Evolutionary conservation across 2,113 vertebrate genomes (phyloP), one percentile per base, ranked within the genome.

Genomic region (Phylloscopus trochiloides): DNA sequence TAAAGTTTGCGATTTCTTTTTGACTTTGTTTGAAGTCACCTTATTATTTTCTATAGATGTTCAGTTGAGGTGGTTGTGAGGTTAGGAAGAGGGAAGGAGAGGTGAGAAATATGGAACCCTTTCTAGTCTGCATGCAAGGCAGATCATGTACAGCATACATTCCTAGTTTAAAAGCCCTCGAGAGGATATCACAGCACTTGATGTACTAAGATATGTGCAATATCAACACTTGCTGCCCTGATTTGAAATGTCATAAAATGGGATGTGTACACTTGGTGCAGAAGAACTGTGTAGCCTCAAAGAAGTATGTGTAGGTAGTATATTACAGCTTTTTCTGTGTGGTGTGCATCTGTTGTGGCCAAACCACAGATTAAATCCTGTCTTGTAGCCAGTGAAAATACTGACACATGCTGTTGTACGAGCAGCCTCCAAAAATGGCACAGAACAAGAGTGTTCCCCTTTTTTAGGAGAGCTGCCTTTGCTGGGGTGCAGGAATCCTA

Each of bases 91-190:
- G 34, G 29, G 31, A 70, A 92, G 32, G 75, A 92, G 82, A 88
- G 67, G 59, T 85, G 50, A 96, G 86, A 81, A 86, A 73, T 42
- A 29, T 36, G 45, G 92, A 88, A 66, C 34, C 38, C 94, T 95
- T 97, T 88, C 88, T 89, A 54, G 84, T 61, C 58, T 93, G 84
- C 57, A 67, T 89, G 94, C 70, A 76, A 96, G 90, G 71, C 63
- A 93, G 66, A 73, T 90, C 45, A 68, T n/a, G 91, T 81, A 50
- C 29, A 61, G 18, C 58, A 38, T 62, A 61, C 4, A 6, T 29
- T 76, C 45, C 68, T 92, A 42, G 73, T 79, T 97, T 92, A 92
- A 97, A 97, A 96, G 65, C 78, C 91, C 65, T 87, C 25, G 15
- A 79, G 92, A 96, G 79, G 80, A 87, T 73, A 65, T 70, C 87